Conservation (phyloP, 2,797 vertebrate species). For the Lithobates pipiens region DNA sequence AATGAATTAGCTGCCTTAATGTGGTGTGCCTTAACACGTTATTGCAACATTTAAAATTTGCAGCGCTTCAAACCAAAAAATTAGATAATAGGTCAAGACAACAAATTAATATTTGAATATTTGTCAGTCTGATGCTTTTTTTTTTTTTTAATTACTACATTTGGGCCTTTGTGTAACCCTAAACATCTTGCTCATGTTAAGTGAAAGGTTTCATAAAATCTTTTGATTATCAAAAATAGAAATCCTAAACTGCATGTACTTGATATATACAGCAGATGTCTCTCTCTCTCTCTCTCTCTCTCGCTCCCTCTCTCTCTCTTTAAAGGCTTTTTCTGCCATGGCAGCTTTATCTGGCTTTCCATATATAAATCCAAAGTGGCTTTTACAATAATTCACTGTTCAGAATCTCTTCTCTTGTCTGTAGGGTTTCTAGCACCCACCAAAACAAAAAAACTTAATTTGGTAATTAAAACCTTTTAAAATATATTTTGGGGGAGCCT, state of each 20-base stretch:
- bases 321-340: conserved; percentile 30
- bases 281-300: conserved; percentile 40
- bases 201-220: not conserved
- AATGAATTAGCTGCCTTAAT: too few relatives aligned
- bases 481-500: not conserved
- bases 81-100: not conserved
- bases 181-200: not conserved
- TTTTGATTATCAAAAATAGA: not conserved
- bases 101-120: too few relatives aligned
- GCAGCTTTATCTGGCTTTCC: conserved; percentile 35
- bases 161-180: not conserved
- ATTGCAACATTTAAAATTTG: too few relatives aligned
- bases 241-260: conserved; percentile 35
- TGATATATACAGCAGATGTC: conserved; percentile 57
- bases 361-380: conserved; percentile 41
- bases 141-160: not conserved
- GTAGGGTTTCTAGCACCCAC: not conserved
- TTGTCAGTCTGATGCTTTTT: too few relatives aligned
- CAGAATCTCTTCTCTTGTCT: conserved; percentile 8
- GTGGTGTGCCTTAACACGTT: too few relatives aligned
- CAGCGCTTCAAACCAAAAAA: too few relatives aligned
- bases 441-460: not conserved
- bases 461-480: not conserved
- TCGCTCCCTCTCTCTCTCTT: conserved; percentile 41
- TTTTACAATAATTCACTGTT: conserved; percentile 26